These are phyloP conservation scores for Ennomos erosarius DNA, from an alignment of 2,888 invertebrate genomes.

Conservation along the genomic window DNA sequence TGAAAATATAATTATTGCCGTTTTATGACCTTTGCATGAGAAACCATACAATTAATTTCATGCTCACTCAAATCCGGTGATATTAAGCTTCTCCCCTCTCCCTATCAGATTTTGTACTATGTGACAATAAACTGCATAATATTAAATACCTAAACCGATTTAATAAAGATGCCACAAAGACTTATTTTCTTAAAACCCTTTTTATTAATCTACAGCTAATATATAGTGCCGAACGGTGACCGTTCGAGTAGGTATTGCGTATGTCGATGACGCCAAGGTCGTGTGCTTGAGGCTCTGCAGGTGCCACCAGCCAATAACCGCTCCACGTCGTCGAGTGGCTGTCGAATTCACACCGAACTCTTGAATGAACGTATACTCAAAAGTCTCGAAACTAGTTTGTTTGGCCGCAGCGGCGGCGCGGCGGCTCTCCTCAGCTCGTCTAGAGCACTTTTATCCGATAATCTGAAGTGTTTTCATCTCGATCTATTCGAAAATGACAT, in stretches of 20 bases:
- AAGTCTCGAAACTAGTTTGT: conserved; percentile 35
- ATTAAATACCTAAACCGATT: conserved; percentile 5
- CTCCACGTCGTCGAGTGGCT: conserved; percentile 49
- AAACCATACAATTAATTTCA: conserved; percentile 25
- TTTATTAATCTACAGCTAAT: conserved; percentile 45
- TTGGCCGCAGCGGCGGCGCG: neutral
- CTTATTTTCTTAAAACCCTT: conserved; percentile 29
- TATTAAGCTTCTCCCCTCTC: conserved; percentile 37
- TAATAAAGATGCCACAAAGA: conserved; percentile 5
- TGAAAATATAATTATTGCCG: conserved; percentile 38
- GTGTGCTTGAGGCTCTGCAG: conserved; percentile 68
- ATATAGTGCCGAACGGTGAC: conserved; percentile 55
- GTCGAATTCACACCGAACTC: conserved; percentile 41
- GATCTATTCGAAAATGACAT: neutral
- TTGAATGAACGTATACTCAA: conserved; percentile 35
- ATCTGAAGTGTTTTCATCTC: conserved; percentile 13
- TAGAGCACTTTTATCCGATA: conserved; percentile 8
- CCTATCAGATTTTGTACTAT: conserved; percentile 34
- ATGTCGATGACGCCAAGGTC: conserved; percentile 67
- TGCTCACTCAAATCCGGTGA: conserved; percentile 28
- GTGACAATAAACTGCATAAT: conserved; percentile 23
- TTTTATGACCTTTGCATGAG: conserved; percentile 38
- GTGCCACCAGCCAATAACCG: conserved; percentile 53
- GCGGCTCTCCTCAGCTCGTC: conserved; percentile 12
- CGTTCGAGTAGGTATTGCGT: conserved; percentile 60